These are phyloP conservation scores for Bambusicola thoracicus DNA, from an alignment of 2,113 vertebrate genomes.

Conservation along the genomic window DNA sequence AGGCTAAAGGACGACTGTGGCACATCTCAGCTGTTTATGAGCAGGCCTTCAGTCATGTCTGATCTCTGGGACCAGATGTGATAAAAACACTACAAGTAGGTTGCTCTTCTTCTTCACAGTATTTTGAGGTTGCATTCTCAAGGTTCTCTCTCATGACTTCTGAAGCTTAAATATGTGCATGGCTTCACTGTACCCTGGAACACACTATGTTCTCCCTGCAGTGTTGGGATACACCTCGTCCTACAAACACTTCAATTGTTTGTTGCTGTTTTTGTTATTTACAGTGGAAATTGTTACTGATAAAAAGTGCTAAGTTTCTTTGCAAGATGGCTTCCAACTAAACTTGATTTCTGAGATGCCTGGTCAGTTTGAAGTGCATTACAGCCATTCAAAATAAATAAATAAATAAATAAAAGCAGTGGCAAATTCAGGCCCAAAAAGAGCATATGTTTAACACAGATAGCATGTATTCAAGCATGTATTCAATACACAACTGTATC, in stretches of 20 bases:
- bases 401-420: not conserved
- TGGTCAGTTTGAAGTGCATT: not conserved
- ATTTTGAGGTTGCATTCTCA: not conserved
- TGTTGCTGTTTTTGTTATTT: not conserved
- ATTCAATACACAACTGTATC: slow-evolving; percentile 25
- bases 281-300: not conserved
- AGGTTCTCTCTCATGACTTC: not conserved
- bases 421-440: slow-evolving; percentile 26
- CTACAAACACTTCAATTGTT: not conserved
- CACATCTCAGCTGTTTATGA: slow-evolving; percentile 12
- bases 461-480: slow-evolving; percentile 52
- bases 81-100: not conserved
- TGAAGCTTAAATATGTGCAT: not conserved
- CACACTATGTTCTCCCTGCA: not conserved
- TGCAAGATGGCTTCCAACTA: not conserved
- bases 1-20: not conserved
- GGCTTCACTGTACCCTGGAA: not conserved
- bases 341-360: not conserved
- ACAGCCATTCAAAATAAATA: not conserved
- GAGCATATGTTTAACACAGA: slow-evolving; percentile 50
- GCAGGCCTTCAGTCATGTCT: not conserved
- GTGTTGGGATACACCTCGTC: not conserved
- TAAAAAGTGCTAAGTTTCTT: not conserved
- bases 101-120: accelerated
- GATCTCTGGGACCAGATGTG: not conserved